A percentile compares a stretch with the other conserved stretches of the same genome.
Evolutionary conservation across 2,888 invertebrate species (phyloP).

Genomic region (Stenoptilia bipunctidactyla): DNA sequence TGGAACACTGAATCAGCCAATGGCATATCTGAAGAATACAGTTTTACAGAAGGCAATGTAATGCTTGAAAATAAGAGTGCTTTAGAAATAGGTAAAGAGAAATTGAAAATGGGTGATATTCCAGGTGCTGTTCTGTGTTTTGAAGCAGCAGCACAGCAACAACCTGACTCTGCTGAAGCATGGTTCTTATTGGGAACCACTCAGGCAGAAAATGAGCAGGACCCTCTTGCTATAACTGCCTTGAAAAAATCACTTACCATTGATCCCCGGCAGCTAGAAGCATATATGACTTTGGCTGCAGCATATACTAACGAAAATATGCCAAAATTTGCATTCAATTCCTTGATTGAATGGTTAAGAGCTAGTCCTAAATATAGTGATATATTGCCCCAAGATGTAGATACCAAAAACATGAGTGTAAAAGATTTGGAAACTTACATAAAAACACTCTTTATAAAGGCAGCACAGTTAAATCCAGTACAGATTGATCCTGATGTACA

Average conservation of each 20-base stretch:
- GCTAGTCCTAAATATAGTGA: constrained; percentile 86
- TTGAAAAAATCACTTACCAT: constrained; percentile 86
- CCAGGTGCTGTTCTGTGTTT: constrained; percentile 96
- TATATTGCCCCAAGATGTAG: constrained; percentile 71
- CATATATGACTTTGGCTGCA: constrained; percentile 91
- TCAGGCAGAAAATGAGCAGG: constrained; percentile 98
- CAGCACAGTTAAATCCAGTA: constrained; percentile 81
- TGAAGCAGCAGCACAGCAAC: constrained; percentile 92
- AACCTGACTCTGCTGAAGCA: constrained; percentile 82
- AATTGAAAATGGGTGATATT: constrained; percentile 88
- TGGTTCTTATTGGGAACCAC: constrained; percentile 92
- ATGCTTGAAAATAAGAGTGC: constrained; percentile 83
- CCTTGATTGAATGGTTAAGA: constrained; percentile 83
- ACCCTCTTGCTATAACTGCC: constrained; percentile 92
- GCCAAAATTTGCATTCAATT: constrained; percentile 88
- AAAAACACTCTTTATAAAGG: constrained; percentile 81
- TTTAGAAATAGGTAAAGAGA: constrained; percentile 87
- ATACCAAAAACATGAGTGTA: constrained; percentile 44
- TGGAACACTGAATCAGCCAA: constrained; percentile 75
- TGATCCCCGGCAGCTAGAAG: constrained; percentile 83
- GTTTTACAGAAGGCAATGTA: constrained; percentile 88
- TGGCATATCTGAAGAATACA: constrained; percentile 75
- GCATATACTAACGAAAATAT: constrained; percentile 97
- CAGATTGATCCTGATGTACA: constrained; percentile 91
- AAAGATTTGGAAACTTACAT: constrained; percentile 72